These are phyloP conservation scores for Hyphantria cunea DNA, from an alignment of 1,140 invertebrate genomes.

Conservation along the genomic window DNA sequence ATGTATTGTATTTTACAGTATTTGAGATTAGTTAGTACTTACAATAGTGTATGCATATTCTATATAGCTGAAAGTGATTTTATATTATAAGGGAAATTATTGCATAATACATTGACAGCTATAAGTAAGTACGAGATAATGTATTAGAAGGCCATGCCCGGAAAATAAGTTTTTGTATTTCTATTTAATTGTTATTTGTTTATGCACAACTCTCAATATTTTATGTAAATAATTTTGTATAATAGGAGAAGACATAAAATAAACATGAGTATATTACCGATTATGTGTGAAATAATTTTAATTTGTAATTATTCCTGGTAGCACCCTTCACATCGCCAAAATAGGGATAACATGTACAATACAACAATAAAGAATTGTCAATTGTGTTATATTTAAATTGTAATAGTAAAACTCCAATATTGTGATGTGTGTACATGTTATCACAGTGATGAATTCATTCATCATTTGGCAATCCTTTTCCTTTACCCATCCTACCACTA, in stretches of 20 bases:
- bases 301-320: slow-evolving; percentile 82
- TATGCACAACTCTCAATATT: slow-evolving; percentile 83
- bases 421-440: slow-evolving; percentile 73
- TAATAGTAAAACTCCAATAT: slow-evolving; percentile 20
- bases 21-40: slow-evolving; percentile 79
- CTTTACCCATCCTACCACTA: slow-evolving; percentile 39
- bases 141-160: slow-evolving; percentile 74
- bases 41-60: slow-evolving; percentile 78
- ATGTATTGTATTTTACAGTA: slow-evolving; percentile 81
- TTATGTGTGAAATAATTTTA: slow-evolving; percentile 81
- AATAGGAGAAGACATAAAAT: slow-evolving; percentile 82
- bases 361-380: slow-evolving; percentile 32
- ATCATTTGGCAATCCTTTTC: slow-evolving; percentile 59
- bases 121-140: slow-evolving; percentile 71
- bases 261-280: slow-evolving; percentile 83
- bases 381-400: slow-evolving; percentile 27
- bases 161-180: slow-evolving; percentile 77
- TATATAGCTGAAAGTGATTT: slow-evolving; percentile 79
- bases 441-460: slow-evolving; percentile 59
- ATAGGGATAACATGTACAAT: slow-evolving; percentile 80
- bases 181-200: slow-evolving; percentile 83
- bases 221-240: slow-evolving; percentile 83
- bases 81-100: slow-evolving; percentile 76
- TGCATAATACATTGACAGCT: slow-evolving; percentile 79
- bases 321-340: slow-evolving; percentile 81